Percentiles rank a stretch among this genome's conserved stretches.
These are phyloP conservation scores for Imbricaverruca yamaguchii DNA, from an alignment of 2,888 invertebrate species.

Conservation along the genomic window DNA sequence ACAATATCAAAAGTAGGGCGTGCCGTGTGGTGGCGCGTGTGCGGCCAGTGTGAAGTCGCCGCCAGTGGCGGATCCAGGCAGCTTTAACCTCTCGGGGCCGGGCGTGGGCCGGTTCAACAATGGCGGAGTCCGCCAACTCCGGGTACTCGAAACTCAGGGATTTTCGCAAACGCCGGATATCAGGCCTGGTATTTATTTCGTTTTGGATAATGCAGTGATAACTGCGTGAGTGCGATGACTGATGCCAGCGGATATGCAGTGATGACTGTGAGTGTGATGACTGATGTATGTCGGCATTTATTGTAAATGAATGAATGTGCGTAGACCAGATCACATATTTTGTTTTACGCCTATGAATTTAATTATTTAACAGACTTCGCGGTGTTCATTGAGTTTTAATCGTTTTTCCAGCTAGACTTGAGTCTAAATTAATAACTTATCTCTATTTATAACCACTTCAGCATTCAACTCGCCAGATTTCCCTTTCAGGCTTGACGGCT, in stretches of 20 bases:
- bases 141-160: constrained; percentile 18
- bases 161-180: constrained; percentile 12
- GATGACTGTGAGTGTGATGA: neutral
- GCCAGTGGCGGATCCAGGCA: neutral
- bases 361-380: neutral
- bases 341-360: constrained; percentile 17
- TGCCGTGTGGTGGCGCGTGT: neutral
- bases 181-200: constrained; percentile 20
- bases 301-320: neutral
- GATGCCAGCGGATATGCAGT: too few relatives aligned
- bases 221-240: neutral
- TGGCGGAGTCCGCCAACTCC: neutral
- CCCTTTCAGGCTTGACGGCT: neutral
- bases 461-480: neutral
- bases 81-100: constrained; percentile 14
- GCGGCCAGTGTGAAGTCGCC: neutral
- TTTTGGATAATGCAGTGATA: neutral
- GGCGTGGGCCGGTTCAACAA: neutral
- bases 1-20: neutral
- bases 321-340: constrained; percentile 6
- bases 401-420: neutral
- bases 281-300: neutral
- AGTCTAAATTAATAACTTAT: constrained; percentile 8
- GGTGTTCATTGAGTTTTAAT: neutral
- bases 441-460: neutral